Conservation (phyloP, 2,113 vertebrate genomes). For the Gyps fulvus region DNA sequence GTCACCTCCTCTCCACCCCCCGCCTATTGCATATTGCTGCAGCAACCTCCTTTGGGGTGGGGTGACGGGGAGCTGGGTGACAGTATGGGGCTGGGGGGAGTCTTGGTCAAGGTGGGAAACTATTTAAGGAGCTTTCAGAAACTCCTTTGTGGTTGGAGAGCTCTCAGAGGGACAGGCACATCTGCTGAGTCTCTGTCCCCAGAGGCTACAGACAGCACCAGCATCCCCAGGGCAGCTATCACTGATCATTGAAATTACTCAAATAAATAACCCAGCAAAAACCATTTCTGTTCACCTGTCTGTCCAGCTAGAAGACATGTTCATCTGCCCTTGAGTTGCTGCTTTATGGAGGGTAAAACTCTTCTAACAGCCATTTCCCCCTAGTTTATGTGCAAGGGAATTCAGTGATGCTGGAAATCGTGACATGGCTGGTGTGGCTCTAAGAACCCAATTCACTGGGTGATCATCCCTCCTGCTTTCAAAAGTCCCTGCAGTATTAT, state of each 20-base stretch:
- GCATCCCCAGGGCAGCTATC: neutral
- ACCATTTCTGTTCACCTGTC: neutral
- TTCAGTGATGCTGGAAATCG: neutral
- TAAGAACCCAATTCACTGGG: neutral
- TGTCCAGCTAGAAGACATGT: neutral
- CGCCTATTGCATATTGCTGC: neutral
- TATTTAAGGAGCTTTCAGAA: neutral
- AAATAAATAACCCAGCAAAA: neutral
- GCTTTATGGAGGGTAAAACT: neutral
- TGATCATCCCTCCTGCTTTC: neutral
- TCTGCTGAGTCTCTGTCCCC: neutral
- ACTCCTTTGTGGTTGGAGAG: neutral
- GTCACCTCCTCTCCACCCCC: neutral
- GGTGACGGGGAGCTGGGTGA: neutral
- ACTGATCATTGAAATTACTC: neutral
- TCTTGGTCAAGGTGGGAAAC: neutral
- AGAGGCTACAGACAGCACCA: neutral
- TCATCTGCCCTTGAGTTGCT: neutral
- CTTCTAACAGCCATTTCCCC: neutral
- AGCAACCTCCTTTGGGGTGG: neutral
- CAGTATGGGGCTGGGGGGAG: neutral
- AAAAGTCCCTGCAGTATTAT: neutral
- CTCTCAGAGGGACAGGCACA: neutral
- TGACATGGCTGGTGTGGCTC: fast-evolving
- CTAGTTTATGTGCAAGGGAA: neutral